These are phyloP conservation scores for Eueremaeus valkanovi DNA, from an alignment of 2,888 invertebrate genomes.

Conservation along the genomic window DNA sequence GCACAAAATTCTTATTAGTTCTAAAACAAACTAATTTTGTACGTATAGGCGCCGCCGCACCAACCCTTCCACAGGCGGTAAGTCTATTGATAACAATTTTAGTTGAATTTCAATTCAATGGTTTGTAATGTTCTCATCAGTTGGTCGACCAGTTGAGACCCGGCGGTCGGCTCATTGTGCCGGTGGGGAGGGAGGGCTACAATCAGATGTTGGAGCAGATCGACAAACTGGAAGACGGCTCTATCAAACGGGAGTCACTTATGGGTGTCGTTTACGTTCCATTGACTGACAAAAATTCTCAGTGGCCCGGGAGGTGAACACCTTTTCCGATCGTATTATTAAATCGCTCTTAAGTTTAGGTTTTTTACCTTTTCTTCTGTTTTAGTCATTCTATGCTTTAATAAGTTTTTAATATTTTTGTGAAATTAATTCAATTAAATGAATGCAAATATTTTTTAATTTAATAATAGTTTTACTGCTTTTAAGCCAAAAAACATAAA, in stretches of 20 bases:
- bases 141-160: constrained; percentile 80
- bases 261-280: constrained; percentile 98
- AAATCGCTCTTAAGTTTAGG: neutral
- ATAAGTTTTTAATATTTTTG: neutral
- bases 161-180: constrained; percentile 86
- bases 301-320: constrained; percentile 25
- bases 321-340: no score
- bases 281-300: constrained; percentile 70
- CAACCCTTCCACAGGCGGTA: constrained; percentile 68
- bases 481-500: no score
- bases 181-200: constrained; percentile 79
- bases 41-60: constrained; percentile 68
- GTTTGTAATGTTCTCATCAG: constrained; percentile 55
- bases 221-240: constrained; percentile 79
- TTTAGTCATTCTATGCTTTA: neutral
- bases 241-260: constrained; percentile 67
- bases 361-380: neutral
- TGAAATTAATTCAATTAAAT: neutral
- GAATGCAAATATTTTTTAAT: no score
- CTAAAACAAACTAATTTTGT: neutral
- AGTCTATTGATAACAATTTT: constrained; percentile 48
- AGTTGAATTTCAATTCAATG: neutral
- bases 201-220: constrained; percentile 84
- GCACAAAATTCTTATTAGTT: neutral
- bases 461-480: neutral